phyloP scores from a whole-genome alignment of 2,797 vertebrate genomes.

The Heliangelus exortis region DNA sequence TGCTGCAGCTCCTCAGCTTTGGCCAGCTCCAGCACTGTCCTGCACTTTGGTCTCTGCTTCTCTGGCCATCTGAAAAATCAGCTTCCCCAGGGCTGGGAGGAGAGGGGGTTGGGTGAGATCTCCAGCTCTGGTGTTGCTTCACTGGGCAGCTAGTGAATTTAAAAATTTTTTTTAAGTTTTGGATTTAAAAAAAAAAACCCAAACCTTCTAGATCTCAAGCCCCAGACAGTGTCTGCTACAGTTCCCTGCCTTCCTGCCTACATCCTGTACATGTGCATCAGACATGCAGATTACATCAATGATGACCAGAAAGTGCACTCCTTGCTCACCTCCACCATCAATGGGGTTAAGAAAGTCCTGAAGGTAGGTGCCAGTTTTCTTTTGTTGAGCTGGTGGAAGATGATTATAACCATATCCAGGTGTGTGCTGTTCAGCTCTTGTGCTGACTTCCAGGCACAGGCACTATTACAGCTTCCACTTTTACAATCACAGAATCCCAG shows the following conservation, averaged over 20 bases:
- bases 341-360: slow-evolving; percentile 91
- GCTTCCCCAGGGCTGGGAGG: neutral
- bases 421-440: fast-evolving
- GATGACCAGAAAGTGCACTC: slow-evolving; percentile 94
- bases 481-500: neutral
- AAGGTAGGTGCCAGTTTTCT: slow-evolving; percentile 78
- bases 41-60: neutral
- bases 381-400: neutral
- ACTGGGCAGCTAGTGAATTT: neutral
- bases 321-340: slow-evolving; percentile 92
- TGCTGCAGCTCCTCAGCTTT: neutral
- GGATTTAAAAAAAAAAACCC: no score
- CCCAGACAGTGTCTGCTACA: slow-evolving; percentile 81
- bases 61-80: fast-evolving
- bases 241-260: slow-evolving; percentile 95
- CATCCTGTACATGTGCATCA: slow-evolving; percentile 95
- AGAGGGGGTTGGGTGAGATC: neutral
- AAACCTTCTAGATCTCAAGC: slow-evolving; percentile 85
- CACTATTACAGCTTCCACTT: fast-evolving
- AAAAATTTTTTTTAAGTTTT: neutral
- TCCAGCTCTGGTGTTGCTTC: neutral
- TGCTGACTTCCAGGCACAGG: neutral
- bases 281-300: slow-evolving; percentile 91
- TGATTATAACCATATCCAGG: neutral
- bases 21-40: neutral